Evolutionary conservation across 1,140 invertebrate species (phyloP).

Genomic region (Drosophila micromelanica): DNA sequence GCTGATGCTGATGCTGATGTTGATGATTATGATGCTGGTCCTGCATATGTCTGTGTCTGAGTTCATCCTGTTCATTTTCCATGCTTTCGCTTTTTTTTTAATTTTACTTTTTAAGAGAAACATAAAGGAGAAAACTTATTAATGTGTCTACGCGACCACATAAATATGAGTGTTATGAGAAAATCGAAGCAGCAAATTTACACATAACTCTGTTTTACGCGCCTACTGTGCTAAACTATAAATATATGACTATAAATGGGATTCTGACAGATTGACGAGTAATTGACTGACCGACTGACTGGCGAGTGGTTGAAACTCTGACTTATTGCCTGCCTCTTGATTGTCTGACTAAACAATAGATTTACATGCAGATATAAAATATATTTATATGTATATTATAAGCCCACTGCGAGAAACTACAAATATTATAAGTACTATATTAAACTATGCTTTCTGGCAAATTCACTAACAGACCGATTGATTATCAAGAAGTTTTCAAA

Average conservation of each 20-base stretch:
- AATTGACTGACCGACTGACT: too few relatives aligned
- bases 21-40: constrained; percentile 53
- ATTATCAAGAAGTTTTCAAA: too few relatives aligned
- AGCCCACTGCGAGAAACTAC: too few relatives aligned
- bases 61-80: constrained; percentile 74
- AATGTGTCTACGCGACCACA: constrained; percentile 40
- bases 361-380: too few relatives aligned
- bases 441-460: not conserved
- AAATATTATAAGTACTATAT: not conserved
- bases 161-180: constrained; percentile 47
- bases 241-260: too few relatives aligned
- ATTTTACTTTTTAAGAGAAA: constrained; percentile 52
- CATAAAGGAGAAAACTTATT: constrained; percentile 45
- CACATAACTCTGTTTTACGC: constrained; percentile 1
- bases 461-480: not conserved
- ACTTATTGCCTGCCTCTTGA: not conserved
- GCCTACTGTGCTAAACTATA: constrained; percentile 18
- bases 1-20: constrained; percentile 53
- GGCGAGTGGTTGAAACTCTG: too few relatives aligned
- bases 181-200: constrained; percentile 14
- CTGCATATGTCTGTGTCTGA: constrained; percentile 56
- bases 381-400: too few relatives aligned
- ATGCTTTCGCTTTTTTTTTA: constrained; percentile 52
- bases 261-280: too few relatives aligned
- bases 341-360: not conserved